Conservation (phyloP, 2,797 vertebrate genomes). For the Hippopotamyrus pictus region DNA sequence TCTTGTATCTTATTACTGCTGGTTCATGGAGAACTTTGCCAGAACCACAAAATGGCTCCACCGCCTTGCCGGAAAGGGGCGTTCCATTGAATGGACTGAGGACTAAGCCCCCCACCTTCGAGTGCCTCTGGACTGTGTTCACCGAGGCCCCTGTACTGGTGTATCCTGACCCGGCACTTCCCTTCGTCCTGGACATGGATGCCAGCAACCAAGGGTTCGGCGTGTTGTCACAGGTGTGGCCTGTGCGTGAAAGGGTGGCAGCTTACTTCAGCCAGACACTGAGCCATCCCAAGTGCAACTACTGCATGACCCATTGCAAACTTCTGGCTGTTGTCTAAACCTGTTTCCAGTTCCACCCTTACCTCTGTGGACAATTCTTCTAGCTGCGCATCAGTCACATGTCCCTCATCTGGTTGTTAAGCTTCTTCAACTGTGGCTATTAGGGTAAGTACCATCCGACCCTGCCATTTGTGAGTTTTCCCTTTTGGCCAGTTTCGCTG, state of each 20-base stretch:
- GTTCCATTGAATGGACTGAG: too few relatives aligned
- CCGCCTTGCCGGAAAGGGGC: too few relatives aligned
- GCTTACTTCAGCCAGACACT: neutral
- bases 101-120: too few relatives aligned
- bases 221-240: neutral
- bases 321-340: neutral
- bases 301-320: neutral
- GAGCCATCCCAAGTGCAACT: neutral
- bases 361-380: neutral
- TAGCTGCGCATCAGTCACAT: neutral
- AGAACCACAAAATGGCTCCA: too few relatives aligned
- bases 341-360: neutral
- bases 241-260: neutral
- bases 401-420: neutral
- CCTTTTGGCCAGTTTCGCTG: neutral
- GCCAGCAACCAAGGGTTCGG: neutral
- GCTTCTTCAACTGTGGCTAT: neutral
- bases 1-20: neutral
- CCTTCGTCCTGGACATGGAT: neutral
- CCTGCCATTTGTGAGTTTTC: neutral
- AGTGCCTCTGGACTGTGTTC: too few relatives aligned
- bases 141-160: too few relatives aligned
- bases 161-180: too few relatives aligned
- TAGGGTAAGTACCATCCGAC: neutral
- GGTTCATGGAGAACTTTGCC: neutral